phyloP scores from a whole-genome alignment of 2,888 invertebrate species.

The Eupithecia dodoneata region DNA sequence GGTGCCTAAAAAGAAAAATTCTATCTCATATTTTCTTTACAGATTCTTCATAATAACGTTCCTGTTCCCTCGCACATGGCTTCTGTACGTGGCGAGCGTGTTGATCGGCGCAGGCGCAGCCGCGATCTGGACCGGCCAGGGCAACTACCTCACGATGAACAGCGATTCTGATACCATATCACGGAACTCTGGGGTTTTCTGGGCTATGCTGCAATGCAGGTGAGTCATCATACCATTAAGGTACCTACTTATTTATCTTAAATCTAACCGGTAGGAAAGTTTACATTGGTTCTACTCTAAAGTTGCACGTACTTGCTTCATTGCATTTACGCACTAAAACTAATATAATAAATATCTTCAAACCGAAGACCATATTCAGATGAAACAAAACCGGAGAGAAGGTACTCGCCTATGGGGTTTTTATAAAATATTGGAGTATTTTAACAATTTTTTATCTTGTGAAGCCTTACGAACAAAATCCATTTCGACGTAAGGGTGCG shows the following conservation, averaged over 20 bases:
- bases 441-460: too few species aligned
- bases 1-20: neutral
- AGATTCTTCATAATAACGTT: slow-evolving; percentile 96
- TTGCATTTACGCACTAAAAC: too few species aligned
- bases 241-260: neutral
- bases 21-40: slow-evolving; percentile 45
- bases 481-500: neutral
- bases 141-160: slow-evolving; percentile 92
- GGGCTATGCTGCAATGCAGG: slow-evolving; percentile 98
- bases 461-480: too few species aligned
- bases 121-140: slow-evolving; percentile 98
- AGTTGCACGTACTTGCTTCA: neutral
- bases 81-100: slow-evolving; percentile 93
- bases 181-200: slow-evolving; percentile 97
- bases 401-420: too few species aligned
- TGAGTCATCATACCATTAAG: slow-evolving; percentile 56
- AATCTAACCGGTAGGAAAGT: neutral
- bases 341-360: too few species aligned
- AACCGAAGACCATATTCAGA: too few species aligned
- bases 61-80: slow-evolving; percentile 91
- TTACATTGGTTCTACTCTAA: too few species aligned
- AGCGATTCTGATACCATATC: slow-evolving; percentile 94
- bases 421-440: too few species aligned
- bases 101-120: slow-evolving; percentile 96
- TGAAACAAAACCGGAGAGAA: too few species aligned